Base-by-base conservation (phyloP, 2,113 vertebrate species). In the Mustela lutreola region DNA sequence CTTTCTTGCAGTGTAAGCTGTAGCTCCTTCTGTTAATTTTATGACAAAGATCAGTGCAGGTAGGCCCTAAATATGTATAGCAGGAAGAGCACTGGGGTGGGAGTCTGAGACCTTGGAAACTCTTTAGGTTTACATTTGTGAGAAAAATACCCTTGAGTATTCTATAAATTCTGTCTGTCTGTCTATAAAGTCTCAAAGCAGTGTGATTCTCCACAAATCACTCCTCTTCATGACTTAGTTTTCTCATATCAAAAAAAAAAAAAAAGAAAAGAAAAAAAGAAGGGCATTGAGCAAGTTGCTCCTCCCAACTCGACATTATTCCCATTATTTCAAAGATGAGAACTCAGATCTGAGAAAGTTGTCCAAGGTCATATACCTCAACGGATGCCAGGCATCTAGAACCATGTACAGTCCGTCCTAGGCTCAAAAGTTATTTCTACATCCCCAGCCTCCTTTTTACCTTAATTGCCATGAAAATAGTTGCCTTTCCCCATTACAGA, bases 31-130 rank as follows among this genome's bases (percentile, higher is more conserved):
- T 9, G 18, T 7, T 26, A 21, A n/a, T 78, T 48, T 76, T 84
- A 24, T 18, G 31, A 45, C 16, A 21, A 71, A 80, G 48, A 60
- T 33, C 12, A 48, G 0, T 0, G 11, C 65, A 2, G 3, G 7
- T 18, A 36, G 33, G 11, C 4, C 24, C 5, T 31, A 7, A 42
- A 15, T 1, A 5, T 1, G 11, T 71, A 15, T 7, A 22, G 19
- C 1, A 0, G 12, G 26, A 53, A 50, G 16, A 83, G 33, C 11
- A 33, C n/a, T 11, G 1, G 42, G 24, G 11, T 60, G 22, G 10
- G 33, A n/a, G 5, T 16, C 42, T 22, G 67, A 79, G 73, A 21
- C 28, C 33, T 71, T 18, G 14, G 53, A 28, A 19, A 1, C 21
- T n/a, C 39, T 4, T 48, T 3, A 26, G 26, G 7, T 10, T 87